Conservation (phyloP, 2,113 vertebrate genomes). For the Zosterops hypoxanthus region DNA sequence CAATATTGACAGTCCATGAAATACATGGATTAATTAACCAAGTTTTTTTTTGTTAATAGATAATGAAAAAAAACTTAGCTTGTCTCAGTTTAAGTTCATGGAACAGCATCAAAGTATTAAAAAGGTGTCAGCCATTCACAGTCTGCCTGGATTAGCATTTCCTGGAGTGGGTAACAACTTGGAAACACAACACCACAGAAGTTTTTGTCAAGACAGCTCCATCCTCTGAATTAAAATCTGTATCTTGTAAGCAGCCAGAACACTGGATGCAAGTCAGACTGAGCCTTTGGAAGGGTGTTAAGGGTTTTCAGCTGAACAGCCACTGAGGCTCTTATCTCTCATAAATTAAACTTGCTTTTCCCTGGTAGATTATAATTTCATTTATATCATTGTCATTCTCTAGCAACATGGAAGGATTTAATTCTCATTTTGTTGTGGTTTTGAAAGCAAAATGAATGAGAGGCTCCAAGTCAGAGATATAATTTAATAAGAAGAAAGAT, state of each 20-base stretch:
- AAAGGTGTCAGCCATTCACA: background rate
- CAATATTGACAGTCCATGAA: background rate
- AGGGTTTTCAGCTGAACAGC: background rate
- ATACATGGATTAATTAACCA: background rate
- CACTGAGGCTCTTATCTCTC: background rate
- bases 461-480: too few species aligned
- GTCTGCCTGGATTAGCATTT: background rate
- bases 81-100: background rate
- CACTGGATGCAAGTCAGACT: background rate
- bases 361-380: background rate
- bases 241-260: background rate
- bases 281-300: background rate
- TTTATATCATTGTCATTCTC: background rate
- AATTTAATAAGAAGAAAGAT: too few species aligned
- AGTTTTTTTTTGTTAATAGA: background rate
- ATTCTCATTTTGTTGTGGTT: background rate
- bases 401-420: background rate
- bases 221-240: background rate
- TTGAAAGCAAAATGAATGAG: too few species aligned
- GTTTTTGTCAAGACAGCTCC: background rate
- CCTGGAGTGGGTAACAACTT: background rate
- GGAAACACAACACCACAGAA: background rate
- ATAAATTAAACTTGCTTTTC: background rate
- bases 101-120: background rate
- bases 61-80: background rate